Evolutionary conservation across 1,140 invertebrate genomes (phyloP), one percentile per base, ranked within the genome.

Genomic region (Acromyrmex charruanus): DNA sequence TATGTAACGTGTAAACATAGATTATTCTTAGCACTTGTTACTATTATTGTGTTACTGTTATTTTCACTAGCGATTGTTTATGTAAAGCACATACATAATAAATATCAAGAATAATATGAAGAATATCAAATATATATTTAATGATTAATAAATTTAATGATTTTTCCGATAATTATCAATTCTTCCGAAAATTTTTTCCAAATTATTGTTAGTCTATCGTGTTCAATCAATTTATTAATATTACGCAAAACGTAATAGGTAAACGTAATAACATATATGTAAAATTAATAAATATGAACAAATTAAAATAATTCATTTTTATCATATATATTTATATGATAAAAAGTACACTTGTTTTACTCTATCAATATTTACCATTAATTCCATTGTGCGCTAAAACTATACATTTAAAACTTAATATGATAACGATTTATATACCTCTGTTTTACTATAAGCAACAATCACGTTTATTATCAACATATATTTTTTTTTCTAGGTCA

Each of bases 21-120:
- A 74, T 51, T 84, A 71, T 31, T 74, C 6, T 14, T 82, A 49
- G 25, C 21, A 61, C 25, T 82, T 74, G 28, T 84, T 84, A 84
- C 1, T 75, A 61, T 61, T 74, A 61, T 74, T 44, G 39, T 75
- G 18, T 84, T 84, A 65, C 9, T 35, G 25, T 39, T 74, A 82
- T 74, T 74, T 72, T 3, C 9, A 39, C 25, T 75, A 75, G 80
- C 31, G 14, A 84, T 75, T 84, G 39, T 74, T 51, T 51, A 49
- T 84, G 7, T 59, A 59, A 72, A 74, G 39, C 68, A 84, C 25
- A 31, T 28, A 75, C 28, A 18, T 75, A 84, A 84, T 49, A 31
- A 51, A 69, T 59, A 59, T 69, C 18, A 14, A 44, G 0, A 7
- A 44, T 25, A 53, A 51, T 44, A 80, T 16, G 44, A 28, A 25